Evolutionary conservation across 2,113 vertebrate genomes (phyloP), one percentile per base, ranked within the genome.

Genomic region (Microcebus tavaratra): DNA sequence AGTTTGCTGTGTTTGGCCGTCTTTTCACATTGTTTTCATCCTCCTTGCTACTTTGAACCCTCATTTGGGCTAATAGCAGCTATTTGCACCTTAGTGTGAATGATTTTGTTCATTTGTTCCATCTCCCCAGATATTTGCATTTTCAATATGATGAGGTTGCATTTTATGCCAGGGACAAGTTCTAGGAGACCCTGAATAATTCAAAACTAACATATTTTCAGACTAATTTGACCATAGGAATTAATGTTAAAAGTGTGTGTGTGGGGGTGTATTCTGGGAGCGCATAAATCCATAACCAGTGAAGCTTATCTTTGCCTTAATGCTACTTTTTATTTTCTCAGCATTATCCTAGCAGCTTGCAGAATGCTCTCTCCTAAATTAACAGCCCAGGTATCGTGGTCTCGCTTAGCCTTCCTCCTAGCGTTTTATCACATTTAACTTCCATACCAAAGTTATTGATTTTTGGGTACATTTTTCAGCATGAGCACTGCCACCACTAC

Each of bases 391-490:
- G 78, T 45, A 78, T n/a, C 97, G 4, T 79, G 95, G 97, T 85
- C 94, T 59, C 15, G 59, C 88, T 75, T 96, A 93, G 96, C 96
- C 91, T 95, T 93, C 96, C 81, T 97, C 80, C 61, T n/a, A 68
- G 95, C n/a, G 5, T 97, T 97, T 97, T 97, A 97, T 98, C 97
- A 97, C 97, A 96, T 86, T 95, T 93, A 97, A 96, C 97, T 96
- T 97, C 96, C 92, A 80, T 72, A 97, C 95, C 97, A 97, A 97
- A 95, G 96, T 70, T 96, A 97, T 97, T 97, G 97, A 97, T 98
- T 97, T 97, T 93, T n/a, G 93, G 97, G 95, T 92, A 94, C 97
- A 97, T 97, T 97, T 98, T 94, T 97, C 97, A 97, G 93, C 45
- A 82, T 0, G 68, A 94, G 90, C 95, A 70, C 84, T 75, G 75